Percentiles rank a stretch among this genome's conserved stretches.
Conservation (phyloP, 2,113 vertebrate species). For the Mungos mungo region DNA sequence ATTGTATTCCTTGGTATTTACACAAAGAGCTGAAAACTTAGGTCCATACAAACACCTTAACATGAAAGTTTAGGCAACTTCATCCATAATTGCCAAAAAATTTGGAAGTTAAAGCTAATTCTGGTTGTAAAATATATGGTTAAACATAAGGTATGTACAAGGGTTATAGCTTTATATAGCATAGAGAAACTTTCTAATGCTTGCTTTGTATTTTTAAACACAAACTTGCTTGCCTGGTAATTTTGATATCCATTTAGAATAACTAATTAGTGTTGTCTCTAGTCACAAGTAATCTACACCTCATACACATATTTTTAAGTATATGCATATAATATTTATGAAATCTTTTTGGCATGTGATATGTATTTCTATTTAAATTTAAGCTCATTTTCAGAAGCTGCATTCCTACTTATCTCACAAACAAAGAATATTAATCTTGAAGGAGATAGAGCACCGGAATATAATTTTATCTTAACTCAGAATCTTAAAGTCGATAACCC, state of each 20-base stretch:
- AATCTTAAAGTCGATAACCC: neutral
- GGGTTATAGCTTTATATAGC: neutral
- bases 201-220: neutral
- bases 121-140: neutral
- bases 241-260: neutral
- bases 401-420: neutral
- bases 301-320: neutral
- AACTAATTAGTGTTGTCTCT: neutral
- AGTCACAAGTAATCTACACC: neutral
- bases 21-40: no score
- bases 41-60: neutral
- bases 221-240: neutral
- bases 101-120: neutral
- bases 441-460: neutral
- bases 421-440: neutral
- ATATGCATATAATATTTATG: neutral
- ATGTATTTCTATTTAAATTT: neutral
- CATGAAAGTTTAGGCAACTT: neutral
- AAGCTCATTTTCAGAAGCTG: neutral
- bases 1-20: neutral
- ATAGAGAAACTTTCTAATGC: neutral
- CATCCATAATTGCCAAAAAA: neutral
- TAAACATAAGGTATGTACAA: neutral
- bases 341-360: neutral
- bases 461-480: neutral